Evolutionary conservation across 2,797 vertebrate genomes (phyloP).

Genomic region (Sebastes iracundus): DNA sequence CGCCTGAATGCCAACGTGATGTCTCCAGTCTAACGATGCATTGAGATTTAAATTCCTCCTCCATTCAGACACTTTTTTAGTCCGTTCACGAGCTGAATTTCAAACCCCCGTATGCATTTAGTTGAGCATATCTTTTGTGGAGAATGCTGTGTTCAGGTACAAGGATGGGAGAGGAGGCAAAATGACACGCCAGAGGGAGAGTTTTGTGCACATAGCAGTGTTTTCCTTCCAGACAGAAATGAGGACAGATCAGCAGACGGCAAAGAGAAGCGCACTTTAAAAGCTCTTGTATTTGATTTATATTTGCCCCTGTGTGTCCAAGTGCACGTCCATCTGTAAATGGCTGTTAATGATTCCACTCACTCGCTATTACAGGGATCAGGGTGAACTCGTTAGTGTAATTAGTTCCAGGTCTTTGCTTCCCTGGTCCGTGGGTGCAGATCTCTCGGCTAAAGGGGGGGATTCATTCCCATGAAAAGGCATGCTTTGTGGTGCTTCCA

Average conservation of each 20-base stretch:
- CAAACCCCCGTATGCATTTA: slow-evolving; percentile 32
- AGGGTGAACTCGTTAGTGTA: slow-evolving; percentile 81
- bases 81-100: slow-evolving; percentile 55
- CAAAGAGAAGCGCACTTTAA: background rate
- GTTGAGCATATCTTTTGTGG: background rate
- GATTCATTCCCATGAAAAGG: slow-evolving; percentile 79
- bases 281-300: background rate
- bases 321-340: slow-evolving; percentile 46
- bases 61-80: slow-evolving; percentile 46
- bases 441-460: slow-evolving; percentile 67
- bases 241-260: background rate
- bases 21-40: slow-evolving; percentile 63
- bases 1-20: slow-evolving; percentile 69
- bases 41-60: slow-evolving; percentile 79
- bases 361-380: slow-evolving; percentile 52
- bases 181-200: slow-evolving; percentile 6
- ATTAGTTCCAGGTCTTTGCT: slow-evolving; percentile 84
- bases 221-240: background rate
- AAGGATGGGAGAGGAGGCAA: background rate
- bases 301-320: slow-evolving; percentile 23
- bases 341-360: slow-evolving; percentile 68
- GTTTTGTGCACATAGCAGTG: background rate
- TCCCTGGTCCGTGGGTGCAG: slow-evolving; percentile 71
- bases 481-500: slow-evolving; percentile 75
- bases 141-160: background rate